Percentiles rank a stretch among this genome's conserved stretches.
Conservation (phyloP, 1,140 invertebrate genomes). For the Drosophila sproati region DNA sequence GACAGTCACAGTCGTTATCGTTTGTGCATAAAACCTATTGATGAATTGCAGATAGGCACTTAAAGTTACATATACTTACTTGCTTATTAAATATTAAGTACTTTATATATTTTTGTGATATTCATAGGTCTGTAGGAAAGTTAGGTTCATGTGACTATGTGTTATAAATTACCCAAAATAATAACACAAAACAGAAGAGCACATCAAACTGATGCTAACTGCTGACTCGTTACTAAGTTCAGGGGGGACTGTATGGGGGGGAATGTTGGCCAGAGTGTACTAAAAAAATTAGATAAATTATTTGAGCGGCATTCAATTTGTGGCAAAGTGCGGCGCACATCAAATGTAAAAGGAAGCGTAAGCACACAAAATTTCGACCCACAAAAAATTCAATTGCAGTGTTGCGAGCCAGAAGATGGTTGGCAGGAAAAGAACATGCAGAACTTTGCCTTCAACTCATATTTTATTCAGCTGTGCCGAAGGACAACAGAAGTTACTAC, state of each 20-base stretch:
- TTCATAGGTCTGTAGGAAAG: neutral
- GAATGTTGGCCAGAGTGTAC: conserved; percentile 5
- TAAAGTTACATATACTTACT: too few relatives aligned
- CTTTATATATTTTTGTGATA: too few relatives aligned
- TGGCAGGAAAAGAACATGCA: conserved; percentile 55
- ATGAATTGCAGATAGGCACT: too few relatives aligned
- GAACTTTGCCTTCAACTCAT: conserved; percentile 55
- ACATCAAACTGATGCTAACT: conserved; percentile 9
- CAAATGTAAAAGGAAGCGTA: conserved; percentile 57
- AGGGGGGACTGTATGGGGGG: neutral
- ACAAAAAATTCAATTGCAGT: conserved; percentile 25
- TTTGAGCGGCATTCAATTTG: conserved; percentile 67
- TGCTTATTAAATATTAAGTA: too few relatives aligned
- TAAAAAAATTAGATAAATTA: conserved; percentile 62
- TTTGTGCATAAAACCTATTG: too few relatives aligned
- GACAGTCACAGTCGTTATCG: too few relatives aligned
- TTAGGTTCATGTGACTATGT: too few relatives aligned
- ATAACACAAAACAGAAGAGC: conserved; percentile 1
- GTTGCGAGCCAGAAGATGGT: conserved; percentile 1
- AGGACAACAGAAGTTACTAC: conserved; percentile 47
- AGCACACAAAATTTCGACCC: conserved; percentile 44
- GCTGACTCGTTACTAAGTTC: conserved; percentile 24
- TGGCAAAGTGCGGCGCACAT: conserved; percentile 38
- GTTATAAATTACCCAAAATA: neutral
- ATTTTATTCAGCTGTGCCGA: conserved; percentile 57